Evolutionary conservation across 30 jellyfish, hydroid and myxozoan genomes (phyloP), one percentile per base, ranked within the genome.

Genomic region (Cassiopea andromeda): DNA sequence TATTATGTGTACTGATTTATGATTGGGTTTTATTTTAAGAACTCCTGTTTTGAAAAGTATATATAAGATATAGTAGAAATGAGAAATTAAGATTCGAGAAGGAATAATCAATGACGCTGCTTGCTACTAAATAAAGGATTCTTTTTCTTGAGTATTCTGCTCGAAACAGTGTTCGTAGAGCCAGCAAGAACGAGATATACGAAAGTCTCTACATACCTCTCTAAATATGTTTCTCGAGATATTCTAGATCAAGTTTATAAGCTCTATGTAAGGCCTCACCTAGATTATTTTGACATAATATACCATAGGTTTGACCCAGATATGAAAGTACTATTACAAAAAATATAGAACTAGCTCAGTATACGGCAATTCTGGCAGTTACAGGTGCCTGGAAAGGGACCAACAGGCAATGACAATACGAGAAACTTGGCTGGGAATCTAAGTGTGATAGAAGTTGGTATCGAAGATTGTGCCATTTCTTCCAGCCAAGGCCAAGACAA

Each of bases 401-500:
- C 43, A 80, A 19, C 68, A 59, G 89, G 66, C 89, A 50, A 59
- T 50, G 78, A 46, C 80, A 50, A 18, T 67, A 60, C 18, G 84
- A 82, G 48, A 72, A 82, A 67, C 83, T 67, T 8, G 91, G 85
- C 46, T 82, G 91, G 84, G 89, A 80, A 46, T 8, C 48, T 60
- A 57, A 8, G 57, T 60, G 58, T 57, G 58, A 80, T 18, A 69
- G 85, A 69, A 44, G 91, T 7, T 82, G 91, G 91, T 82, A 82
- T 49, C 45, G 91, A 67, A 19, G 91, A 64, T 69, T 82, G 59
- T 82, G 91, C 48, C 91, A 82, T 68, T 82, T 82, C 60, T 82
- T 82, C 50, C 46, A 80, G 44, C 66, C 58, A 49, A 66, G 67
- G 15, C n/a, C n/a, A n/a, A n/a, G n/a, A n/a, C 43, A 80, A 45